These are phyloP conservation scores for Zaprionus ghesquierei DNA, from an alignment of 1,140 invertebrate genomes.

Conservation along the genomic window DNA sequence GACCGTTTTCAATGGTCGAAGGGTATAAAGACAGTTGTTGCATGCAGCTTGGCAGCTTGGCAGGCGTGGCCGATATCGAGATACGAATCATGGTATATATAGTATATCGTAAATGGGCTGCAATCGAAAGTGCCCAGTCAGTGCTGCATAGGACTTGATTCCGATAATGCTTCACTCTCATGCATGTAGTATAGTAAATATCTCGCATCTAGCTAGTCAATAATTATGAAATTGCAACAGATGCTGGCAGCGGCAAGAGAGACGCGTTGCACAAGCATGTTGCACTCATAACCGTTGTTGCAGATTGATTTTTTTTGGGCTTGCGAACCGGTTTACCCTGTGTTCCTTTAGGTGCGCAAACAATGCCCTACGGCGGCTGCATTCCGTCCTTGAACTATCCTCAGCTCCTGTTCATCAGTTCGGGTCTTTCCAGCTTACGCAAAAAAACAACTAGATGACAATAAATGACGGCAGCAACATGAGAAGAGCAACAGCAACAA, in stretches of 20 bases:
- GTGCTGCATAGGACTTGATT: background rate
- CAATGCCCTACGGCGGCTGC: background rate
- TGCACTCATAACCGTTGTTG: background rate
- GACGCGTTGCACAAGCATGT: background rate
- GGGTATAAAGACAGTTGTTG: background rate
- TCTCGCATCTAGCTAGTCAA: conserved; percentile 22
- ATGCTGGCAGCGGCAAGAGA: background rate
- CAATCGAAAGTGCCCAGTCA: background rate
- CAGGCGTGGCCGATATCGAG: background rate
- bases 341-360: background rate
- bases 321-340: conserved; percentile 29
- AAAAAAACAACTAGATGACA: conserved; percentile 48
- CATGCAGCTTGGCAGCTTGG: too few relatives aligned
- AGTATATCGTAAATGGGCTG: background rate
- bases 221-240: conserved; percentile 25
- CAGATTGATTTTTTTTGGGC: background rate
- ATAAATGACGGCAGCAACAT: conserved; percentile 12
- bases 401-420: background rate
- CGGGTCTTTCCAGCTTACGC: conserved; percentile 24
- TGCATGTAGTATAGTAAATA: background rate
- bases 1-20: background rate
- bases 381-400: conserved; percentile 44
- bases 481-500: background rate
- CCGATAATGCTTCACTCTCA: background rate
- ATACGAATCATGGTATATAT: background rate